Evolutionary conservation across 2,888 invertebrate species (phyloP), one percentile per base, ranked within the genome.

Genomic region (Sylvicola cinctus): DNA sequence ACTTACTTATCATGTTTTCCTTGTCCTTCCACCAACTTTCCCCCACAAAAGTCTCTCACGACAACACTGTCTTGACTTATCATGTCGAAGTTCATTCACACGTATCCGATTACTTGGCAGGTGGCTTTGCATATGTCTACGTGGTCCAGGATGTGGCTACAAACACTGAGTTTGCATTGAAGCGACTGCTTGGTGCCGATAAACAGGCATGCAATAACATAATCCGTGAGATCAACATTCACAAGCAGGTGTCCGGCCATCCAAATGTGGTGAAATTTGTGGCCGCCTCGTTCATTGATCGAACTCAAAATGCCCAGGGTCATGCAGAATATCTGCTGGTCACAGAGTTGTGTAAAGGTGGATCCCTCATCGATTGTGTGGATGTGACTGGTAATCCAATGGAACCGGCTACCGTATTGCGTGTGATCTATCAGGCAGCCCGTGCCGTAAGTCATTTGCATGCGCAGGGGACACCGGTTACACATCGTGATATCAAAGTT

Each of bases 81-180:
- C 3, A 26, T 23, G 30, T n/a, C 15, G 20, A 34, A 14, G n/a
- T 13, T 29, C 23, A 34, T 8, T 5, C 12, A 12, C 17, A n/a
- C 6, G 8, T 16, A 15, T 14, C n/a, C n/a, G n/a, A n/a, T 31
- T 4, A 44, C 40, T 41, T 68, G 71, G 34, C 65, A 93, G 93
- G 93, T 66, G 93, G 93, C 41, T 93, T 87, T 68, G 91, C 90
- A 39, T 80, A 87, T 63, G 91, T 93, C 38, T 93, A 81, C 66
- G 79, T 85, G 44, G 91, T 87, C 46, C 87, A 90, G 67, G 91
- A 93, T 62, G 61, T 76, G 39, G 68, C 73, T 40, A 72, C 72
- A 42, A 83, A 84, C 40, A 80, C 81, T 44, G 84, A 88, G 51
- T 93, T 83, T 67, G 93, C 93, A 46, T 66, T 93, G 42, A 93